Base-by-base conservation (phyloP, 2,797 vertebrate genomes). In the Sebastes taczanowskii region DNA sequence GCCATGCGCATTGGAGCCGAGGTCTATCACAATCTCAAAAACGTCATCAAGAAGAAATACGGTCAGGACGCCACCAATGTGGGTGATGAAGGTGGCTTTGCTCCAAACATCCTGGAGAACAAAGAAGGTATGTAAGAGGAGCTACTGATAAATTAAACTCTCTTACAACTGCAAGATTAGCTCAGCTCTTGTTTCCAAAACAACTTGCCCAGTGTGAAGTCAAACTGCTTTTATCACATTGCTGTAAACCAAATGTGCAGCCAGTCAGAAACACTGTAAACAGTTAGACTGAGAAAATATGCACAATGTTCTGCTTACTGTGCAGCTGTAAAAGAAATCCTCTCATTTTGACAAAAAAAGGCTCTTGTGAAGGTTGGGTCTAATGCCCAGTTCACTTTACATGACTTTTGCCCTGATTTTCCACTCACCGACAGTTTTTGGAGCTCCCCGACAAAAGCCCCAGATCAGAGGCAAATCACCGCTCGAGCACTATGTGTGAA, bases 11-110 rank as follows among this genome's bases (percentile, higher is more conserved):
- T 99, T 0, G 98, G 98, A 10, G 97, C 97, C 0, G 98, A 99
- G 89, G 98, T 99, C 35, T 99, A 99, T 86, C 98, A 99, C 93
- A 99, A 98, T 83, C 95, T 99, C n/a, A 99, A 99, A 95, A 97
- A 95, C 0, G 98, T 99, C 66, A 99, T 99, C 92, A 99, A 99
- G 95, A 95, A 97, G 81, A 99, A 99, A 69, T 99, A 99, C 0
- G 98, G 98, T 63, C 96, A 99, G 82, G 98, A 99, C 60, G 98
- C 98, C 16, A 99, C 98, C 87, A 99, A 99, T 0, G 98, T 99
- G 58, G 98, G 98, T 0, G 98, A 99, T 0, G 98, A 99, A 87
- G 98, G 98, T 1, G 98, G 98, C 77, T 99, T 99, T 80, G 98
- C 98, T 5, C 98, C 98, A 55, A 99, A 99, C 91, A 99, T 99